phyloP scores from a whole-genome alignment of 2,113 vertebrate genomes.

The Cheilinus undulatus region DNA sequence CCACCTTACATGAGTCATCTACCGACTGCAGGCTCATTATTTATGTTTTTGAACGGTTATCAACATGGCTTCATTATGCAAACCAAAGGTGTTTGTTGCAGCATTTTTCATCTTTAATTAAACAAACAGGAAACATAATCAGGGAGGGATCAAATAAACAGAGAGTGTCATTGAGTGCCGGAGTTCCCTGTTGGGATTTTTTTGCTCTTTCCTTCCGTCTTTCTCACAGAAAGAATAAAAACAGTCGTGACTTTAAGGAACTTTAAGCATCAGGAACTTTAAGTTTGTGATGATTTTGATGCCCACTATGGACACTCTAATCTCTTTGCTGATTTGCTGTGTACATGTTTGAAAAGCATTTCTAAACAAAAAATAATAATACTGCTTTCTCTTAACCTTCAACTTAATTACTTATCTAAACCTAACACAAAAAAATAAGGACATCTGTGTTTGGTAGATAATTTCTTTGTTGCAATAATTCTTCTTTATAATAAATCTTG shows the following conservation, averaged over 20 bases:
- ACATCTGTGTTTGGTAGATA: too few species aligned
- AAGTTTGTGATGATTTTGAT: too few species aligned
- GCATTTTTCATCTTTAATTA: constrained; percentile 7
- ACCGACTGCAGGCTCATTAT: constrained; percentile 17
- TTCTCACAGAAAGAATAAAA: constrained; percentile 14
- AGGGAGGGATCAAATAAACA: constrained; percentile 17
- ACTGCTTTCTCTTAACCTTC: too few species aligned
- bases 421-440: too few species aligned
- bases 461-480: too few species aligned
- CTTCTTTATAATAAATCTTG: too few species aligned
- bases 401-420: too few species aligned
- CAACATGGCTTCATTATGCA: constrained; percentile 29
- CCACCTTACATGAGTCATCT: not conserved
- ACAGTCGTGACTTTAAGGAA: constrained; percentile 45
- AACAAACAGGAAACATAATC: constrained; percentile 10
- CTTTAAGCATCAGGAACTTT: too few species aligned
- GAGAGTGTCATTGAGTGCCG: not conserved
- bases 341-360: too few species aligned
- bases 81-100: constrained; percentile 26
- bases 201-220: not conserved
- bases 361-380: too few species aligned
- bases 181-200: constrained; percentile 7
- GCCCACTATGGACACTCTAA: too few species aligned
- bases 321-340: too few species aligned
- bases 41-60: constrained; percentile 10